Percentiles rank a stretch among this genome's conserved stretches.
Evolutionary conservation across 2,888 invertebrate genomes (phyloP).

Genomic region (Antitype chi): DNA sequence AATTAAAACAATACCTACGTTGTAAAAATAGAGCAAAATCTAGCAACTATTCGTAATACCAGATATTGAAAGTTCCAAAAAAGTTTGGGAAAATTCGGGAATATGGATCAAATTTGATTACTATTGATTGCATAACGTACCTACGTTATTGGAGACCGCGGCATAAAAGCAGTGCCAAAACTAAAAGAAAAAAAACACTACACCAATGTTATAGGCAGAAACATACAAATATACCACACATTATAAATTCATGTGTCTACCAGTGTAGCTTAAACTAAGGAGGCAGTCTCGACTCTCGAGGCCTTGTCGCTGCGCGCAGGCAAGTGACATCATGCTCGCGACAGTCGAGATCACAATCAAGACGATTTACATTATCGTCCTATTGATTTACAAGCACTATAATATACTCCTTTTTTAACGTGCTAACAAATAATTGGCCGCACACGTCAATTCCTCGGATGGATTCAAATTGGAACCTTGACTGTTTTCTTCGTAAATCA

Average conservation of each 20-base stretch:
- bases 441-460: constrained; percentile 69
- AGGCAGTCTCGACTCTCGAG: constrained; percentile 72
- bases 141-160: not conserved
- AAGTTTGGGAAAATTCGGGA: not conserved
- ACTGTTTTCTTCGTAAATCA: constrained; percentile 53
- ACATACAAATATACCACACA: constrained; percentile 48
- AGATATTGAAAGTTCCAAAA: not conserved
- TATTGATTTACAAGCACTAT: constrained; percentile 85
- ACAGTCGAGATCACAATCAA: constrained; percentile 84
- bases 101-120: too few relatives aligned
- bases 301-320: constrained; percentile 70
- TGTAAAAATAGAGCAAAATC: not conserved
- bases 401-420: constrained; percentile 75
- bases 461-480: constrained; percentile 51
- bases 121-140: not conserved
- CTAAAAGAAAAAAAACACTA: not conserved
- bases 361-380: constrained; percentile 86
- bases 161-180: not conserved
- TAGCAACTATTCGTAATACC: not conserved
- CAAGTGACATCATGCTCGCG: constrained; percentile 84
- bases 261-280: constrained; percentile 62
- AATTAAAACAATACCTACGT: too few relatives aligned
- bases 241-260: constrained; percentile 68
- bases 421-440: constrained; percentile 83
- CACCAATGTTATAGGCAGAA: constrained; percentile 12